Conservation (phyloP, 2,888 invertebrate species). For the Rotaria socialis region DNA sequence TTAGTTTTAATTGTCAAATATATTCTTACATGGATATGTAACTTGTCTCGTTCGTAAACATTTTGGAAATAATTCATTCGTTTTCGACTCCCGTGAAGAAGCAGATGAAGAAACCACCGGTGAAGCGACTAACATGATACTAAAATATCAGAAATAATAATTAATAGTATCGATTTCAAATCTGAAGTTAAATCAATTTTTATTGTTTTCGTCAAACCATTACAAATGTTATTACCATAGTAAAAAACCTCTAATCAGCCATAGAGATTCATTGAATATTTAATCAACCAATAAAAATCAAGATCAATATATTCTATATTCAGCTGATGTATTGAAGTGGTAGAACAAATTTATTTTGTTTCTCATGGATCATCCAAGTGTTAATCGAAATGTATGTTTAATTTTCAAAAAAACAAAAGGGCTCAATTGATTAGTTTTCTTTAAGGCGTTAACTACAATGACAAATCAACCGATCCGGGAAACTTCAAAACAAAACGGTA, state of each 20-base stretch:
- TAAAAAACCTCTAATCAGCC: neutral
- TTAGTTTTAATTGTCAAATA: neutral
- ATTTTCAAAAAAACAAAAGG: neutral
- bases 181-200: neutral
- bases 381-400: neutral
- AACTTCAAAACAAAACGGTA: neutral
- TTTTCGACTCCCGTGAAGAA: neutral
- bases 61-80: slow-evolving; percentile 22
- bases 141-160: neutral
- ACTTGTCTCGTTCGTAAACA: neutral
- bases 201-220: neutral
- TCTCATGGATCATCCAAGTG: neutral
- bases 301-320: neutral
- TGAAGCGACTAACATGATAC: neutral
- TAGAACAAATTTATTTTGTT: neutral
- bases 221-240: neutral
- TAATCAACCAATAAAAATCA: neutral
- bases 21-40: neutral
- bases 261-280: neutral
- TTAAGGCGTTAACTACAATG: neutral
- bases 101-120: neutral
- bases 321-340: neutral
- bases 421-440: neutral
- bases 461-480: slow-evolving; percentile 9
- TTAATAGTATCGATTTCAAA: neutral